A percentile compares a stretch with the other conserved stretches of the same genome.
Evolutionary conservation across 2,888 invertebrate species (phyloP).

Genomic region (Crioceris asparagi): DNA sequence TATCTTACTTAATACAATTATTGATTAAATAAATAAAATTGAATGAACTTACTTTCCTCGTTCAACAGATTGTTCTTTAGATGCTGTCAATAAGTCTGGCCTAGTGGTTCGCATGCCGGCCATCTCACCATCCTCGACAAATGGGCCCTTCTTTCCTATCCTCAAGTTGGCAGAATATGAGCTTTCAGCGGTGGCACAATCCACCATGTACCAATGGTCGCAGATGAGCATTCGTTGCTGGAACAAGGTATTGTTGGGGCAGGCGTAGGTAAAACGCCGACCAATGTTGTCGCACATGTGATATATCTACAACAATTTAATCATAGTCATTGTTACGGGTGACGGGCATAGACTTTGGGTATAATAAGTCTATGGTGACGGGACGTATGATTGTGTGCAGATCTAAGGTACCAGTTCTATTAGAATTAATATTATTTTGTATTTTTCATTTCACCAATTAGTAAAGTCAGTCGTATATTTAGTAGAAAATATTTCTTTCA

Average conservation of each 20-base stretch:
- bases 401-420: too few species aligned
- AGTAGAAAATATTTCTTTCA: too few species aligned
- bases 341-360: too few species aligned
- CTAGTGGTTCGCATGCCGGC: slow-evolving; percentile 56
- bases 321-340: background rate
- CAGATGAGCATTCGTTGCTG: slow-evolving; percentile 73
- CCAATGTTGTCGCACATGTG: slow-evolving; percentile 74
- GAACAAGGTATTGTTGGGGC: slow-evolving; percentile 69
- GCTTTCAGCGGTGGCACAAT: slow-evolving; percentile 61
- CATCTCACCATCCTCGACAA: slow-evolving; percentile 55
- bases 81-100: slow-evolving; percentile 54
- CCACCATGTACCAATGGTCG: slow-evolving; percentile 76
- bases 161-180: slow-evolving; percentile 61
- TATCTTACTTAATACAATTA: too few species aligned
- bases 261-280: slow-evolving; percentile 65
- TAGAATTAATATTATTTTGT: too few species aligned
- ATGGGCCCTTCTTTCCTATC: slow-evolving; percentile 62
- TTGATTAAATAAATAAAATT: too few species aligned
- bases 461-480: too few species aligned
- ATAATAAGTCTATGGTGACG: too few species aligned
- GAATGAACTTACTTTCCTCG: too few species aligned
- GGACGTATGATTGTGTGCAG: too few species aligned
- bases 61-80: too few species aligned
- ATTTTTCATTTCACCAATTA: too few species aligned
- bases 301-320: slow-evolving; percentile 48